Conservation (phyloP, 2,888 invertebrate genomes). For the Brachypalpus laphriformis region DNA sequence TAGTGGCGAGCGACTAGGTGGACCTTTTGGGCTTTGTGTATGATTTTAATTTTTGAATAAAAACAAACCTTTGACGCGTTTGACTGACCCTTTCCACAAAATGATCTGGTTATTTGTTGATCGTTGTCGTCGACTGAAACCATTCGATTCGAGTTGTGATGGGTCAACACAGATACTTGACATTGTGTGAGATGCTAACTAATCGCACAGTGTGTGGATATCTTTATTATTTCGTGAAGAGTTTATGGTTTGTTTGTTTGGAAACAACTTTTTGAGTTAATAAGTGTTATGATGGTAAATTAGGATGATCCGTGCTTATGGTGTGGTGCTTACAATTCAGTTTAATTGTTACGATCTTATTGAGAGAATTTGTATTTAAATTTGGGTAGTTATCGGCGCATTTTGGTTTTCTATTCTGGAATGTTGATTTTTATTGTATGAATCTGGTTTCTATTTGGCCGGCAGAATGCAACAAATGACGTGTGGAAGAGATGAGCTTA, state of each 20-base stretch:
- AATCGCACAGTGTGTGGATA: slow-evolving; percentile 43
- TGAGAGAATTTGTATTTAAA: slow-evolving; percentile 47
- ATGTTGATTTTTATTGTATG: not conserved
- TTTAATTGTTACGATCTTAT: slow-evolving; percentile 22
- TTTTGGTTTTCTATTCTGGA: not conserved
- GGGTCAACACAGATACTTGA: slow-evolving; percentile 55
- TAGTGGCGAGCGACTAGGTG: slow-evolving; percentile 50
- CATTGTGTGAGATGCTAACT: slow-evolving; percentile 47
- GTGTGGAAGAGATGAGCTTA: too few relatives aligned
- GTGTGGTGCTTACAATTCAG: not conserved
- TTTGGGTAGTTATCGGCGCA: slow-evolving; percentile 15
- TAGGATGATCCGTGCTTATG: slow-evolving; percentile 47
- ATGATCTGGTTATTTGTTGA: slow-evolving; percentile 71
- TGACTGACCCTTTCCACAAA: slow-evolving; percentile 39
- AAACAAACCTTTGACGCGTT: slow-evolving; percentile 21
- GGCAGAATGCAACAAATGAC: not conserved
- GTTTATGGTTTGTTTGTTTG: slow-evolving; percentile 70
- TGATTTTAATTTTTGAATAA: slow-evolving; percentile 32
- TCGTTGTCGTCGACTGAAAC: slow-evolving; percentile 56
- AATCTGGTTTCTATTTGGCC: not conserved
- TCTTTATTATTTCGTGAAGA: slow-evolving; percentile 59
- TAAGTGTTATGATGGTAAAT: slow-evolving; percentile 58
- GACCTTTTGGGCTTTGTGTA: not conserved
- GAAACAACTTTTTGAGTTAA: slow-evolving; percentile 48
- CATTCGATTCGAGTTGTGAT: too few relatives aligned